Conservation (phyloP, 2,113 vertebrate genomes). For the Amphiprion percula region DNA sequence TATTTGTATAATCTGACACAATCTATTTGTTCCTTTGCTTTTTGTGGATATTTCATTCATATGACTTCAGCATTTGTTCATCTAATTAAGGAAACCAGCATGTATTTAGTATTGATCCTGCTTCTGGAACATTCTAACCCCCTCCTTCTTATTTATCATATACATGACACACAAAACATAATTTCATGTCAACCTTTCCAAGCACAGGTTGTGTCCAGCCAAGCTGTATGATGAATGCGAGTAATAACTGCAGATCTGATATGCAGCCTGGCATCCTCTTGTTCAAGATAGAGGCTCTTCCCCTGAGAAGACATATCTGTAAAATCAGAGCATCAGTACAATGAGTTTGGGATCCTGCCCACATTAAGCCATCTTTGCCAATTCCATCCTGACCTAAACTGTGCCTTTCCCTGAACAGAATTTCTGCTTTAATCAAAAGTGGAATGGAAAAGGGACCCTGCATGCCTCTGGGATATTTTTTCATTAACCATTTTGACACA, state of each 20-base stretch:
- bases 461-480: constrained; percentile 99
- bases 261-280: constrained; percentile 38
- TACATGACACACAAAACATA: background rate
- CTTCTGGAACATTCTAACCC: background rate
- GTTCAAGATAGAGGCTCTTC: constrained; percentile 51
- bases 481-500: constrained; percentile 99
- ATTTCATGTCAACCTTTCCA: constrained; percentile 15
- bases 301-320: constrained; percentile 65
- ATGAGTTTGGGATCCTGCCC: constrained; percentile 65
- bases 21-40: background rate
- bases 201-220: constrained; percentile 26
- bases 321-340: constrained; percentile 70
- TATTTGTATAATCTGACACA: background rate
- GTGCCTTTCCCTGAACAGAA: constrained; percentile 86
- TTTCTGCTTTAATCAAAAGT: constrained; percentile 98
- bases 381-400: constrained; percentile 82
- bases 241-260: constrained; percentile 67
- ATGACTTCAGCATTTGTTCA: background rate
- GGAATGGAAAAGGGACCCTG: constrained; percentile 92
- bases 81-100: background rate
- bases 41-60: background rate
- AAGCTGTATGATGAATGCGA: constrained; percentile 38
- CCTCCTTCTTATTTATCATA: constrained; percentile 8
- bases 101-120: background rate
- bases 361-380: constrained; percentile 71